Evolutionary conservation across 2,797 vertebrate genomes (phyloP).

Genomic region (Oophaga sylvatica): DNA sequence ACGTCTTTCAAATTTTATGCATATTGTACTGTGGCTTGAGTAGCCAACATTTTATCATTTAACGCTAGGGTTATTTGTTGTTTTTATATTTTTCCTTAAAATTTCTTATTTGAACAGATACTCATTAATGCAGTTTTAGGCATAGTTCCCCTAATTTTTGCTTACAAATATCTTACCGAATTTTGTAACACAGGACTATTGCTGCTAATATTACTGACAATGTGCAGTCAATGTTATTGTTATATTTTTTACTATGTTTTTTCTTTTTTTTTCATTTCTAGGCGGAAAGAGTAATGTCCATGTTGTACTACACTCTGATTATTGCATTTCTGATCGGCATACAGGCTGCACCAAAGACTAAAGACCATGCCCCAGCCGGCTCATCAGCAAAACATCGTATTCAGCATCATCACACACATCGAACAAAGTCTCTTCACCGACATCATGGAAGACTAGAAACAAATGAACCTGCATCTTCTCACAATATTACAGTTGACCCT

Average conservation of each 20-base stretch:
- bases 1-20: no score
- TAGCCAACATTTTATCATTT: not conserved
- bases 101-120: not conserved
- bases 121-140: no score
- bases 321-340: conserved; percentile 89
- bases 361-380: conserved; percentile 77
- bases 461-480: conserved; percentile 64
- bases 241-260: conserved; percentile 52
- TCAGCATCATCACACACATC: conserved; percentile 64
- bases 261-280: conserved; percentile 62
- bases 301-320: conserved; percentile 93
- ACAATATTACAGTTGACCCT: conserved; percentile 83
- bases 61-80: not conserved
- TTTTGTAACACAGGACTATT: not conserved
- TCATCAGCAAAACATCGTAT: conserved; percentile 67
- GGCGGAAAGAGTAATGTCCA: conserved; percentile 85
- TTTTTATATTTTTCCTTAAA: not conserved
- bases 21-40: no score
- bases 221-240: not conserved
- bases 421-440: conserved; percentile 64
- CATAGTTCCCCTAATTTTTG: not conserved
- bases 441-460: conserved; percentile 62
- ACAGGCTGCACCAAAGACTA: conserved; percentile 84
- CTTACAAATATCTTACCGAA: not conserved
- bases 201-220: not conserved